phyloP scores from a whole-genome alignment of 2,113 vertebrate genomes.

The Percopsis transmontana region DNA sequence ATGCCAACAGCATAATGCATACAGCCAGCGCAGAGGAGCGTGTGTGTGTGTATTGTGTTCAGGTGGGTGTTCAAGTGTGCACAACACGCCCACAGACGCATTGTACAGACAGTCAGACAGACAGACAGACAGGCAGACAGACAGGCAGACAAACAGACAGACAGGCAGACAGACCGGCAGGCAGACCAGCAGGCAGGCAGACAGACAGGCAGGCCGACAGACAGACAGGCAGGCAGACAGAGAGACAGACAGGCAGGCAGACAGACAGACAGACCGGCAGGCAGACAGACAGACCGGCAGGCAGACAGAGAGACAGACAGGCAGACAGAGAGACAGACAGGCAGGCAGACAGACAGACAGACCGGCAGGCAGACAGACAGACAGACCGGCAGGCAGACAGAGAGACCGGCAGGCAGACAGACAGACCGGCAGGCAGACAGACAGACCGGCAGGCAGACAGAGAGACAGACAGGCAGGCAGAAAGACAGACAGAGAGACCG shows the following conservation, averaged over 20 bases:
- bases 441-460: conserved; percentile 20
- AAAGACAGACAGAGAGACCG: conserved; percentile 12
- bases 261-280: too few species aligned
- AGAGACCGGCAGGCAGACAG: conserved; percentile 4
- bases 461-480: not conserved
- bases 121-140: too few species aligned
- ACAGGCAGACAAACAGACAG: too few species aligned
- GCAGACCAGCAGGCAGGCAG: too few species aligned
- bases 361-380: not conserved
- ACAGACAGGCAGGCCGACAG: too few species aligned
- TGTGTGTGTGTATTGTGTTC: conserved; percentile 9
- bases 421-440: conserved; percentile 17
- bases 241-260: too few species aligned
- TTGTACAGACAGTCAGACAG: not conserved
- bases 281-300: not conserved
- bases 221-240: too few species aligned
- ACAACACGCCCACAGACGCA: not conserved
- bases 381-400: not conserved
- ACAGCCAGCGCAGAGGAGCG: conserved; percentile 48
- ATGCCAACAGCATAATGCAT: conserved; percentile 70
- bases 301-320: not conserved
- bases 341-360: not conserved
- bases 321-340: conserved; percentile 7
- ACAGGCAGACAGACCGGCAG: too few species aligned
- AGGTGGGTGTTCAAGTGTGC: not conserved